A percentile compares a stretch with the other conserved stretches of the same genome.
Conservation (phyloP, 2,888 invertebrate species). For the Drosophila nigricruria region DNA sequence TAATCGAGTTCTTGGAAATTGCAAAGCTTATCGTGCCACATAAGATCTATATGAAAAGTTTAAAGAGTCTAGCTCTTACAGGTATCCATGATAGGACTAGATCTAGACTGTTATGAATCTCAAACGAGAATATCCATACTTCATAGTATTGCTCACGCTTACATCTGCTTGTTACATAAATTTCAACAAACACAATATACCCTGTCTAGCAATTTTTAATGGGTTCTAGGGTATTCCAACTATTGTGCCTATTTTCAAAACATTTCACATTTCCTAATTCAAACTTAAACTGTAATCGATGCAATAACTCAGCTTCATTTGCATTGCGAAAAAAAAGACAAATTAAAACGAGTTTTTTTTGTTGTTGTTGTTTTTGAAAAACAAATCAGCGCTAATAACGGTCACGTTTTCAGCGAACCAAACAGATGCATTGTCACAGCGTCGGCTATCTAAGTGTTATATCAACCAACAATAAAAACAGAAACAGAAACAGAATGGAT, state of each 20-base stretch:
- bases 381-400: slow-evolving; percentile 60
- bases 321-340: slow-evolving; percentile 10
- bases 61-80: no score
- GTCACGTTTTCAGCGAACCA: slow-evolving; percentile 71
- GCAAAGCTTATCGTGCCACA: no score
- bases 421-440: slow-evolving; percentile 68
- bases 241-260: background rate
- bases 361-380: slow-evolving; percentile 21
- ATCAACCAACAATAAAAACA: slow-evolving; percentile 60
- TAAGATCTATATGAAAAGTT: no score
- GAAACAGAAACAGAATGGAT: slow-evolving; percentile 15
- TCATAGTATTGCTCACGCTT: no score
- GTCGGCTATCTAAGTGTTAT: slow-evolving; percentile 74
- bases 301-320: slow-evolving; percentile 17
- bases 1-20: no score
- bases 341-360: slow-evolving; percentile 17
- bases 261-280: background rate
- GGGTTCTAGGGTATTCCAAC: background rate
- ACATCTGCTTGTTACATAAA: no score
- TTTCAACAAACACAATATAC: background rate
- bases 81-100: no score
- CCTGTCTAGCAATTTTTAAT: background rate
- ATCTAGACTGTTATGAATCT: no score
- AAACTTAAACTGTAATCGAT: background rate
- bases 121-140: no score